A percentile compares a stretch with the other conserved stretches of the same genome.
These are phyloP conservation scores for Podocnemis expansa DNA, from an alignment of 2,113 vertebrate genomes.

Conservation along the genomic window DNA sequence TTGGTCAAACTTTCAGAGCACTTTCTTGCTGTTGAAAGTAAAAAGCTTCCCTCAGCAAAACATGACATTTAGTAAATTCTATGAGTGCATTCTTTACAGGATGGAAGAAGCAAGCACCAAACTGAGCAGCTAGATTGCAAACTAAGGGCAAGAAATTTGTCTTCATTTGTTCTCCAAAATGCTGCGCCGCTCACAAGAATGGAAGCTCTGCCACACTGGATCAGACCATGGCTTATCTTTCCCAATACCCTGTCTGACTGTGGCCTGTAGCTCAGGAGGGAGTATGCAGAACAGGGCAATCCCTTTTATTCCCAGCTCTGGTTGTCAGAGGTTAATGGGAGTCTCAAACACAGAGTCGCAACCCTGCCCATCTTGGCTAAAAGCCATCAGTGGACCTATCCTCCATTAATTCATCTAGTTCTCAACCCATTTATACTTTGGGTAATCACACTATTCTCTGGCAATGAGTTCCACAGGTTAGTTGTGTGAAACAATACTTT, in stretches of 20 bases:
- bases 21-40: not conserved
- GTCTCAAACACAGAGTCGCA: no score
- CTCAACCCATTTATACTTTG: not conserved
- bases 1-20: not conserved
- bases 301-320: no score
- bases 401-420: not conserved
- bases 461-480: not conserved
- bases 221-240: no score
- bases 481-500: not conserved
- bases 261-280: no score
- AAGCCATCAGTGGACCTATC: not conserved
- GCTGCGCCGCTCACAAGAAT: fast-evolving
- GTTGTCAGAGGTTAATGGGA: no score
- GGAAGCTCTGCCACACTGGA: no score
- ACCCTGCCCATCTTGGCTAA: not conserved
- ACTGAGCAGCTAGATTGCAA: fast-evolving
- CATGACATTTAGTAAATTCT: not conserved
- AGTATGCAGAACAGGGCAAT: no score
- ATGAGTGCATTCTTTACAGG: not conserved
- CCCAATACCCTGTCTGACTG: no score
- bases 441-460: not conserved
- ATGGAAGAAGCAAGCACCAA: not conserved
- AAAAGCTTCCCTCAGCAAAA: not conserved
- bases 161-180: not conserved
- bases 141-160: not conserved